Evolutionary conservation across 2,888 invertebrate species (phyloP), one percentile per base, ranked within the genome.

Genomic region (Agelastica alni): DNA sequence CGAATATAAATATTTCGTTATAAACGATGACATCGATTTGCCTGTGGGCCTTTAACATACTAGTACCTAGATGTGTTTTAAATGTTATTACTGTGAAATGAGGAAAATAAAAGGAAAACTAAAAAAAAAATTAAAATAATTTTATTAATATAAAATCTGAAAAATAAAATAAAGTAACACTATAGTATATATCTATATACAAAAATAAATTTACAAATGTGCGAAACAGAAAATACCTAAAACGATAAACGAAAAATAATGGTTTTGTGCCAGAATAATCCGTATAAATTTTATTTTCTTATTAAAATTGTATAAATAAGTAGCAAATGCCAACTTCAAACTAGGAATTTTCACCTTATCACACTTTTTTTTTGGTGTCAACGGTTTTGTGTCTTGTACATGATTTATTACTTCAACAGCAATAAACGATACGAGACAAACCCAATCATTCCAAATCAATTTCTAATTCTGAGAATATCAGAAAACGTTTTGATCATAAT

Each of bases 111-210:
- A 6, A 34, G 34, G 14, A 28, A 45, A 22, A 55, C 22, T 17
- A 30, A 49, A 44, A 39, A 39, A 51, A 55, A 51, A 48, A 43
- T 30, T 46, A 51, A 36, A 26, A 44, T 36, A n/a, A 44, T 43
- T 34, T 49, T 14, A 49, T 55, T 55, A 56, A 42, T 56, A 34
- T 51, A 56, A 46, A 56, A 56, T 56, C 28, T 56, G 34, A 28
- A 48, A 54, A 48, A 49, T 39, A 49, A 49, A 51, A 26, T 26
- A 20, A 48, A 32, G 22, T 49, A 43, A 56, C 46, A 46, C 32
- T 26, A 30, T 34, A 47, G 17, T 51, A 51, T 51, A 36, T 47
- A 53, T 41, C 42, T 46, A 45, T 53, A 32, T 44, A 47, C 44
- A 46, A 51, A 51, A 48, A 56, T 51, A 56, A 51, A 56, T 46